Evolutionary conservation across 2,888 invertebrate genomes (phyloP).

Genomic region (Perdita meconis): DNA sequence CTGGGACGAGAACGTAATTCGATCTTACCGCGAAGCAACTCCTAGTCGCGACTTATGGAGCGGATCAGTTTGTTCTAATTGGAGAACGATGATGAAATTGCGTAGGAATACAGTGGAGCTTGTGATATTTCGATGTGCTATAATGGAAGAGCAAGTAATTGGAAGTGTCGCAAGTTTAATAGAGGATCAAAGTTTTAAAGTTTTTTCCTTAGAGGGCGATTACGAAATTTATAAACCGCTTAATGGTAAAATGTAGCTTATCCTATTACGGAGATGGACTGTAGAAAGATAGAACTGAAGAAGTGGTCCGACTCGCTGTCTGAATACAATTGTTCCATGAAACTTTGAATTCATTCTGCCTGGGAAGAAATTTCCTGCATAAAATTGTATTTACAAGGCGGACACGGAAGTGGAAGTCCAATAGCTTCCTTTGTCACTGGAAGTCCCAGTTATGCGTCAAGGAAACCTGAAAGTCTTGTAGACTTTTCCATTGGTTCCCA

Average conservation of each 20-base stretch:
- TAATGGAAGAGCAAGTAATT: neutral
- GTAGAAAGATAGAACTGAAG: neutral
- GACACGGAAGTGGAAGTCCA: neutral
- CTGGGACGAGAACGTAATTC: conserved; percentile 14
- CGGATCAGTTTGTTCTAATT: neutral
- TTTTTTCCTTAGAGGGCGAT: no score
- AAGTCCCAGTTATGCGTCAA: neutral
- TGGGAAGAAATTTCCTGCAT: neutral
- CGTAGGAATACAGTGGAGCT: no score
- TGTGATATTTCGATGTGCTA: neutral
- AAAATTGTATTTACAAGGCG: conserved; percentile 27
- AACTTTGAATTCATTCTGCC: neutral
- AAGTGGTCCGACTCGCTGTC: neutral
- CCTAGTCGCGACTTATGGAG: neutral
- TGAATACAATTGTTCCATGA: conserved; percentile 1
- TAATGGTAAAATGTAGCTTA: no score
- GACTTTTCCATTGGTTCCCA: neutral
- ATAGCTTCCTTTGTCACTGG: conserved; percentile 10
- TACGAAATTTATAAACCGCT: no score
- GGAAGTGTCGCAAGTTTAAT: no score
- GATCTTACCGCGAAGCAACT: conserved; percentile 10
- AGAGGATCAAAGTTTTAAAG: no score
- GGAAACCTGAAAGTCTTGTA: neutral
- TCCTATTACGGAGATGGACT: no score
- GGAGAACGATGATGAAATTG: neutral